Percentiles rank a stretch among this genome's conserved stretches.
Evolutionary conservation across 2,888 invertebrate genomes (phyloP).

Genomic region (Hirtodrosophila histrioides): DNA sequence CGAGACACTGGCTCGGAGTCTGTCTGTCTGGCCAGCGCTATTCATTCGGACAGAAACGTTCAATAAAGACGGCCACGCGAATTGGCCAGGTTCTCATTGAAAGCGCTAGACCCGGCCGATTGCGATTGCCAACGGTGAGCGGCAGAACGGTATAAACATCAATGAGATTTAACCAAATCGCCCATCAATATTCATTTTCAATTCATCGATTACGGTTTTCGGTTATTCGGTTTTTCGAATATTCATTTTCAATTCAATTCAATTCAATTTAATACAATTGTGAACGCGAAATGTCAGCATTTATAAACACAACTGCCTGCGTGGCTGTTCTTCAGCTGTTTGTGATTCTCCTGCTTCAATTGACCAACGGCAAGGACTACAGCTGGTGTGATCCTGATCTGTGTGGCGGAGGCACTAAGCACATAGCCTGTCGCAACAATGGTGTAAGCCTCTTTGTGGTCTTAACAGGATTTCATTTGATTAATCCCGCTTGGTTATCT

Average conservation of each 20-base stretch:
- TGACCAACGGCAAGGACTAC: slow-evolving; percentile 49
- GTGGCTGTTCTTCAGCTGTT: slow-evolving; percentile 58
- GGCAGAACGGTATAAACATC: slow-evolving; percentile 35
- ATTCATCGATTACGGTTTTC: slow-evolving; percentile 3
- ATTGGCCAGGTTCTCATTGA: slow-evolving; percentile 58
- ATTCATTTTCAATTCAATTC: no score
- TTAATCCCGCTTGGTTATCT: not conserved
- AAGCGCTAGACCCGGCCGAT: slow-evolving; percentile 42
- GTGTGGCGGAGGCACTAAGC: slow-evolving; percentile 66
- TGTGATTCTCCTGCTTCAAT: slow-evolving; percentile 31
- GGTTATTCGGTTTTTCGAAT: not conserved
- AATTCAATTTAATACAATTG: no score
- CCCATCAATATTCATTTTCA: slow-evolving; percentile 11
- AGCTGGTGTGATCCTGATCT: slow-evolving; percentile 80
- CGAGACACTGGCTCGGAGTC: slow-evolving; percentile 53
- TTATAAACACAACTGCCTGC: slow-evolving; percentile 30
- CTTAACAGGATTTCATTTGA: not conserved
- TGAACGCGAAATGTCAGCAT: slow-evolving; percentile 42
- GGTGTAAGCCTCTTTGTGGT: slow-evolving; percentile 68
- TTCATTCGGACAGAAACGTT: slow-evolving; percentile 78
- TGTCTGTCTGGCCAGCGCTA: slow-evolving; percentile 65
- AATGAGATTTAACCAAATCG: slow-evolving; percentile 38
- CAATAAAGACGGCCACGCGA: slow-evolving; percentile 79
- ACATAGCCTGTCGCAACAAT: slow-evolving; percentile 82
- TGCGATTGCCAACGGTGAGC: slow-evolving; percentile 18